Percentiles rank a stretch among this genome's conserved stretches.
phyloP scores from a whole-genome alignment of 2,797 vertebrate genomes.

The Pangasius djambal region DNA sequence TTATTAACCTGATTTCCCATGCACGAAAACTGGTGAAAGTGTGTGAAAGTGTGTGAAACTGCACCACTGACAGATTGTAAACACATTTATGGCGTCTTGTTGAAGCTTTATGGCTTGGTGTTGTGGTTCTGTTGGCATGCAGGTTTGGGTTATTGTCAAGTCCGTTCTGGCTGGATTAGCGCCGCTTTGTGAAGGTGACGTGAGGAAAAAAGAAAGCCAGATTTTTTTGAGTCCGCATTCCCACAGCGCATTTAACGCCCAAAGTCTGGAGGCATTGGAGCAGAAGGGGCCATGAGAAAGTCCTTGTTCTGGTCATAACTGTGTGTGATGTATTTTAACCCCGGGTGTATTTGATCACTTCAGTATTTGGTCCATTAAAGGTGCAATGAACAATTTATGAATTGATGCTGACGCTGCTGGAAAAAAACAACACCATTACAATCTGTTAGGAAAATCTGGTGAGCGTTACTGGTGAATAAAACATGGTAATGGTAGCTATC shows the following conservation, averaged over 20 bases:
- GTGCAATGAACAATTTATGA: neutral
- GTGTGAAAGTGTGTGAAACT: slow-evolving; percentile 17
- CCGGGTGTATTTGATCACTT: neutral
- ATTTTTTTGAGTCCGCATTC: neutral
- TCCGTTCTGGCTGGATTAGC: neutral
- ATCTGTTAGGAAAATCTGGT: neutral
- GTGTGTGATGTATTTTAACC: neutral
- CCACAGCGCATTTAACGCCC: neutral
- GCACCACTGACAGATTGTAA: slow-evolving; percentile 45
- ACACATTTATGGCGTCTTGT: slow-evolving; percentile 40
- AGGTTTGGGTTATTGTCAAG: neutral
- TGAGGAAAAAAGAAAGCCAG: neutral
- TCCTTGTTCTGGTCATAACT: neutral
- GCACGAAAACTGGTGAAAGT: neutral
- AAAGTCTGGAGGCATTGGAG: neutral
- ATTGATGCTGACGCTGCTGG: neutral
- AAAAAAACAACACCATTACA: neutral
- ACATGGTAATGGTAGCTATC: no score
- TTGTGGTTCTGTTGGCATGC: neutral
- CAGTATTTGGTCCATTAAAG: neutral
- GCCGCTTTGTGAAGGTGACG: neutral
- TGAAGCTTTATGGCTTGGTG: slow-evolving; percentile 25
- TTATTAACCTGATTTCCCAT: slow-evolving; percentile 14
- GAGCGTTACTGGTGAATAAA: neutral
- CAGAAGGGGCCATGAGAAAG: neutral